phyloP scores from a whole-genome alignment of 2,113 vertebrate genomes.

The Rhynchomys soricoides region DNA sequence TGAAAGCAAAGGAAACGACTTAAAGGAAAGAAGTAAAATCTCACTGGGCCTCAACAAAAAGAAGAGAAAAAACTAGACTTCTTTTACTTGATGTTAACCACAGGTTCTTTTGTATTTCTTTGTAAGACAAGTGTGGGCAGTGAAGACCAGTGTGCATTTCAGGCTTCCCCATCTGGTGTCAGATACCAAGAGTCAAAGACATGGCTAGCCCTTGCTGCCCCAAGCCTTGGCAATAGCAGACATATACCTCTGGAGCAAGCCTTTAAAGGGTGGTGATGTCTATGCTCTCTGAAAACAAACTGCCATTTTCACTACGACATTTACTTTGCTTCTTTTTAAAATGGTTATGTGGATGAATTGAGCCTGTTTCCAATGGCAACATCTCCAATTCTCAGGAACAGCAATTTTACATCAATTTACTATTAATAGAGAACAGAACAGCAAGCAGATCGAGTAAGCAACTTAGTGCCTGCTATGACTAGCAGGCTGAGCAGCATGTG shows the following conservation, averaged over 20 bases:
- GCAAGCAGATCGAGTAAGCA: conserved; percentile 55
- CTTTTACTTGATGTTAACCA: not conserved
- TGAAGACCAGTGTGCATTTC: not conserved
- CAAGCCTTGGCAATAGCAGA: not conserved
- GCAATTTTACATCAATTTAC: conserved; percentile 82
- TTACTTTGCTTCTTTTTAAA: conserved; percentile 45
- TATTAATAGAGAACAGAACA: conserved; percentile 77
- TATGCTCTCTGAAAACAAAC: conserved; percentile 61
- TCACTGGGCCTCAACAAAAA: not conserved
- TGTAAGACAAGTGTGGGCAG: not conserved
- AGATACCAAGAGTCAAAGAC: not conserved
- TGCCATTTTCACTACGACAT: conserved; percentile 69
- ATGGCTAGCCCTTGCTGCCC: rapidly evolving
- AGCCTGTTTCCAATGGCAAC: conserved; percentile 88
- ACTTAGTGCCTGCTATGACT: not conserved
- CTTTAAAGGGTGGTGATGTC: not conserved
- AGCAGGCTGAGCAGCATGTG: not conserved
- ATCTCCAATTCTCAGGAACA: conserved; percentile 81
- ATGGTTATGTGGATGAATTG: conserved; percentile 83
- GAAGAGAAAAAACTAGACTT: not conserved
- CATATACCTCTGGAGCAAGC: not conserved
- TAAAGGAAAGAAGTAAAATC: conserved; percentile 19
- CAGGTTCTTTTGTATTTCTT: not conserved
- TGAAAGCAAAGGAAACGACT: conserved; percentile 5
- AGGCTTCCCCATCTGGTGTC: not conserved